A percentile compares a stretch with the other conserved stretches of the same genome.
Conservation (phyloP, 53 echinoderm and acorn worm genomes). For the Apostichopus leukothele region DNA sequence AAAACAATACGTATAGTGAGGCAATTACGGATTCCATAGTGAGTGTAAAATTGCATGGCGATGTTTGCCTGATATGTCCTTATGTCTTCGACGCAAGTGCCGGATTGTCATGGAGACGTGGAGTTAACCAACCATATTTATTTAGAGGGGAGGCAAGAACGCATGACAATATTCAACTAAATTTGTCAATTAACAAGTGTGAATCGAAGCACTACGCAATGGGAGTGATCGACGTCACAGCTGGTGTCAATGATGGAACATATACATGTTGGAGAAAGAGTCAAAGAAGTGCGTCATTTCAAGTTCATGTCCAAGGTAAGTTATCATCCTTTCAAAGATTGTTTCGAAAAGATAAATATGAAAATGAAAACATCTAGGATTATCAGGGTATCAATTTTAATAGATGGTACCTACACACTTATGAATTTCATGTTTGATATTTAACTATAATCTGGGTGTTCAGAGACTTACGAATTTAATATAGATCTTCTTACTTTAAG, state of each 20-base stretch:
- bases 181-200: not conserved
- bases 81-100: not conserved
- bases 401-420: too few species aligned
- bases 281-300: not conserved
- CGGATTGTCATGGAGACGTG: not conserved
- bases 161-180: not conserved
- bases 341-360: too few species aligned
- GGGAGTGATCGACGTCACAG: not conserved
- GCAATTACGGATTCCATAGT: not conserved
- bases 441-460: too few species aligned
- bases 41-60: not conserved
- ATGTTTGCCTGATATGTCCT: not conserved
- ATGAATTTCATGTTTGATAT: too few species aligned
- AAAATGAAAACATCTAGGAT: too few species aligned
- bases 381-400: too few species aligned
- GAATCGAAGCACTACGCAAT: not conserved
- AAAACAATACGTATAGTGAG: too few species aligned
- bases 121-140: not conserved
- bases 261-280: not conserved
- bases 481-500: too few species aligned
- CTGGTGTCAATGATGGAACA: not conserved
- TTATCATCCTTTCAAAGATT: not conserved
- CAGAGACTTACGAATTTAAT: too few species aligned
- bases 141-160: not conserved
- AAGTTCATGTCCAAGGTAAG: not conserved